Evolutionary conservation across 2,797 vertebrate species (phyloP).

Genomic region (Hemitrygon akajei): DNA sequence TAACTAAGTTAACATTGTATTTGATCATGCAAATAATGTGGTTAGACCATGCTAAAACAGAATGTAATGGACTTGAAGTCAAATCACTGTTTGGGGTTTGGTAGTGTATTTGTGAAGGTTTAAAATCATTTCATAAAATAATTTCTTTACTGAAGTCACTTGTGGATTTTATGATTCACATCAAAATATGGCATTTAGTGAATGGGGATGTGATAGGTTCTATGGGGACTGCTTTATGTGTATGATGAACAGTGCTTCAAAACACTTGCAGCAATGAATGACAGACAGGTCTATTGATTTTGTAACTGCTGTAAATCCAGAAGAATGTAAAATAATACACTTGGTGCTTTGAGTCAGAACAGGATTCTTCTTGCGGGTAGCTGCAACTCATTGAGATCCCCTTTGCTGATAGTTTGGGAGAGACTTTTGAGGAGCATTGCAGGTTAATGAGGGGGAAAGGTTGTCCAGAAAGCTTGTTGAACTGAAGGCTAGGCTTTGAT

Average conservation of each 20-base stretch:
- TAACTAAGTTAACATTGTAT: background rate
- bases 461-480: too few relatives aligned
- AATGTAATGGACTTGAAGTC: background rate
- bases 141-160: background rate
- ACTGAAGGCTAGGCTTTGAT: too few relatives aligned
- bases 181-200: constrained; percentile 2
- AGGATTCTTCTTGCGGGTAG: background rate
- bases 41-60: background rate
- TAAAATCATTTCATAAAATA: background rate
- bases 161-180: background rate
- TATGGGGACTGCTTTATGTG: constrained; percentile 10
- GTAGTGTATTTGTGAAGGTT: background rate
- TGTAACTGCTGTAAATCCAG: background rate
- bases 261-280: background rate
- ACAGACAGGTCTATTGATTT: constrained; percentile 25
- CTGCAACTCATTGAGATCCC: background rate
- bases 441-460: too few relatives aligned
- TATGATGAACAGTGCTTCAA: background rate
- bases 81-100: background rate
- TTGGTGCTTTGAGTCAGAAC: background rate
- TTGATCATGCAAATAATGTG: background rate
- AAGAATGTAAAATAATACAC: constrained; percentile 1
- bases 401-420: background rate
- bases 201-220: background rate
- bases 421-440: too few relatives aligned